Base-by-base conservation (phyloP, 2,888 invertebrate genomes). In the Drosophila austrosaltans region DNA sequence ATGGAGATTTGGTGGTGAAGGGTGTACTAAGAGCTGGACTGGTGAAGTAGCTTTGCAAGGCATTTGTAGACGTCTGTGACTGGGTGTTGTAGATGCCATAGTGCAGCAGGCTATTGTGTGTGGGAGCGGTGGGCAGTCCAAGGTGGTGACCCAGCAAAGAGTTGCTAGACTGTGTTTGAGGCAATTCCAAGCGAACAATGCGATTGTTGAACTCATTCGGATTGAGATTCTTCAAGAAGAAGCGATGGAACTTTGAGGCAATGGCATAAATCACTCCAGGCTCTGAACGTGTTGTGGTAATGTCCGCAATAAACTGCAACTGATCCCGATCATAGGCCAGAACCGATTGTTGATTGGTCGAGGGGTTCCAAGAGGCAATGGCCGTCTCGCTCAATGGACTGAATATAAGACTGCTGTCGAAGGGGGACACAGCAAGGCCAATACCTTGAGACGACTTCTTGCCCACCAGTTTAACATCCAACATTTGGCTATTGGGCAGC, bases 391-490 rank as follows among this genome's bases (percentile, higher is more conserved):
- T 94, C 58, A 97, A 92, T 0, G 97, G 97, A 72, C 96, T 95
- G 92, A 97, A 97, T 78, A 95, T 93, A 65, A 97, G 94, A 42
- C 95, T 95, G 71, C 96, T 95, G 78, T 96, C 96, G 0, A 93
- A 93, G 0, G 95, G 95, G 76, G 96, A 95, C 0, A 96, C 94
- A 0, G 95, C 94, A 22, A 97, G 87, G 0, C 96, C 96, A 6
- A 97, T 93, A 3, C 97, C 97, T 91, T 97, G 97, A 0, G 97
- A 97, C 0, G 97, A 96, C 91, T 97, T 97, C 86, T 95, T 95
- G 0, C 97, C 97, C 12, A 96, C 96, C 56, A 97, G 93, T 73
- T 95, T 94, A 0, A 97, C 95, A 0, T 96, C 96, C 62, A 97
- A 91, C 75, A 95, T 95, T 54, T 95, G 94, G 42, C 95, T 95